Conservation (phyloP, 1,140 invertebrate genomes). For the Micrasema minimum region DNA sequence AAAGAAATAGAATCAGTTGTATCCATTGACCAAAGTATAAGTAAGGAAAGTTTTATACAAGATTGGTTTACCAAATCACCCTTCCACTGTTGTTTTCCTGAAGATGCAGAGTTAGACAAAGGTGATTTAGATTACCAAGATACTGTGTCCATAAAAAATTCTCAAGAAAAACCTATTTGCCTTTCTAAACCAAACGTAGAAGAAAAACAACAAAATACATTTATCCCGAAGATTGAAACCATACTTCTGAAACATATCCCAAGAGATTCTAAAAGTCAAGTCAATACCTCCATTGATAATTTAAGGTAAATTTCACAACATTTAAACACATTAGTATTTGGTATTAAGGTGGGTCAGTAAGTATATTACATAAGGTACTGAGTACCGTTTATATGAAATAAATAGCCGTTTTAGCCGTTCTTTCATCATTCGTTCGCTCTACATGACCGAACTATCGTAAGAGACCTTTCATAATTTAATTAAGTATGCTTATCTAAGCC, state of each 20-base stretch:
- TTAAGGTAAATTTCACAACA: too few species aligned
- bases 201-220: not conserved
- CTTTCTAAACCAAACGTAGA: not conserved
- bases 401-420: too few species aligned
- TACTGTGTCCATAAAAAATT: not conserved
- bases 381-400: too few species aligned
- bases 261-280: not conserved
- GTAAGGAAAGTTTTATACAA: conserved; percentile 13
- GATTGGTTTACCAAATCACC: conserved; percentile 24
- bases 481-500: too few species aligned
- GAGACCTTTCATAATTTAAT: too few species aligned
- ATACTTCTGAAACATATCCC: conserved; percentile 1
- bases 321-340: too few species aligned
- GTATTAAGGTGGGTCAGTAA: too few species aligned
- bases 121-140: not conserved
- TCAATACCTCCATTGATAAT: not conserved
- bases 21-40: not conserved
- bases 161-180: not conserved
- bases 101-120: conserved; percentile 7
- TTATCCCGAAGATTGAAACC: not conserved
- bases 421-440: too few species aligned
- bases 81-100: conserved; percentile 7
- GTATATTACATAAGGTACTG: too few species aligned
- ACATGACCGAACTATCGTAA: too few species aligned
- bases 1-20: not conserved